Conservation (phyloP, 2,797 vertebrate genomes). For the Lindbergichthys nudifrons region DNA sequence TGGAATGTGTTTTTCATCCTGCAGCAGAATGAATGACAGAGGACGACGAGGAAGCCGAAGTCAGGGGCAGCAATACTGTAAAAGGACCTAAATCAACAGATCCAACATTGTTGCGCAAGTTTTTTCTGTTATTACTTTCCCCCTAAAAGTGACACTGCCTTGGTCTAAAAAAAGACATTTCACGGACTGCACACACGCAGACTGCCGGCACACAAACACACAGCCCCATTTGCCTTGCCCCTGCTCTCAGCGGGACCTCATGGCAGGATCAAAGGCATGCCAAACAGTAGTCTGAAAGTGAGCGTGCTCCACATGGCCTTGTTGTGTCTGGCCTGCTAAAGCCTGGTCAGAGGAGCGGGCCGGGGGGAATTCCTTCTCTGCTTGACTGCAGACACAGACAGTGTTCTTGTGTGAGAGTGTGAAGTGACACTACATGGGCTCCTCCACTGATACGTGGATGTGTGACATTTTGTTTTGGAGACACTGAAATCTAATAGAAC, state of each 20-base stretch:
- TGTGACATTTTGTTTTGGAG: constrained; percentile 17
- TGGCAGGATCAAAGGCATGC: constrained; percentile 69
- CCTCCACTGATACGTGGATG: constrained; percentile 12
- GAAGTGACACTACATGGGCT: constrained; percentile 12
- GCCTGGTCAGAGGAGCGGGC: constrained; percentile 56
- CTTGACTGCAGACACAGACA: constrained; percentile 29
- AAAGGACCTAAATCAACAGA: background rate
- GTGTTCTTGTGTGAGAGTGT: constrained; percentile 26
- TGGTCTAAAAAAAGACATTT: constrained; percentile 20
- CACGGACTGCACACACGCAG: constrained; percentile 1
- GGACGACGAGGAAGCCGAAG: background rate
- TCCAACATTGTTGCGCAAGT: background rate
- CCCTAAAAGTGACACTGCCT: constrained; percentile 3
- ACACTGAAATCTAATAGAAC: constrained; percentile 38
- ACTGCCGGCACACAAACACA: constrained; percentile 39
- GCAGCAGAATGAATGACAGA: constrained; percentile 5
- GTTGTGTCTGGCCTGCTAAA: constrained; percentile 74
- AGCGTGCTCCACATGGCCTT: constrained; percentile 67
- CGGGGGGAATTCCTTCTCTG: constrained; percentile 64
- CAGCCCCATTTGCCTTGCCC: constrained; percentile 9
- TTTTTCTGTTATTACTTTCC: background rate
- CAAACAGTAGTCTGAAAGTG: constrained; percentile 75
- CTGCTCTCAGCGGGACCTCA: constrained; percentile 50
- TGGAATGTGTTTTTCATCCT: constrained; percentile 39
- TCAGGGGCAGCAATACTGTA: background rate